A percentile compares a stretch with the other conserved stretches of the same genome.
These are phyloP conservation scores for Lasioglossum lativentre DNA, from an alignment of 2,888 invertebrate species.

Conservation along the genomic window DNA sequence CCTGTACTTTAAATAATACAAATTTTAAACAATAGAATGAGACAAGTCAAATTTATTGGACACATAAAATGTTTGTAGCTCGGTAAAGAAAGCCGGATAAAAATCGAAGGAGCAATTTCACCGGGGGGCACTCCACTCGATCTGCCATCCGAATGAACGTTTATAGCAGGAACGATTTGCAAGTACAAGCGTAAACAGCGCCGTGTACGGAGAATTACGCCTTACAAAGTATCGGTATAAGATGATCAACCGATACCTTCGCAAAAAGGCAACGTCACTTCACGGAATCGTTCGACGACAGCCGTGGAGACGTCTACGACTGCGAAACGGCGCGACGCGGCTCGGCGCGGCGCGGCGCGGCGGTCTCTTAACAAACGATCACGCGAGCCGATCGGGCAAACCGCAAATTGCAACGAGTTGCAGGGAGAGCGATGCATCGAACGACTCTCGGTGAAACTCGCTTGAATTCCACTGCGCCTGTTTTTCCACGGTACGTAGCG, in stretches of 20 bases:
- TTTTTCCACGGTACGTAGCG: background rate
- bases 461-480: background rate
- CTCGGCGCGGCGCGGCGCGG: background rate
- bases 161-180: background rate
- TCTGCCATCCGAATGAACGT: background rate
- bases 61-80: background rate
- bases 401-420: conserved; percentile 64
- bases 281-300: conserved; percentile 30
- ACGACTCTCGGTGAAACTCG: conserved; percentile 20
- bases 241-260: conserved; percentile 7
- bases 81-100: background rate
- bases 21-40: too few species aligned
- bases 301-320: conserved; percentile 5
- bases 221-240: conserved; percentile 7
- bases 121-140: background rate
- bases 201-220: background rate
- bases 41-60: background rate
- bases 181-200: conserved; percentile 10
- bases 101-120: background rate
- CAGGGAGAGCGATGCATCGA: conserved; percentile 23
- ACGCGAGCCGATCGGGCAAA: conserved; percentile 64
- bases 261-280: conserved; percentile 21
- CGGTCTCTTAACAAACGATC: conserved; percentile 56
- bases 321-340: conserved; percentile 20
- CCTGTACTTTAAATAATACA: too few species aligned